These are phyloP conservation scores for Sitobion miscanthi DNA, from an alignment of 1,140 invertebrate species.

Conservation along the genomic window DNA sequence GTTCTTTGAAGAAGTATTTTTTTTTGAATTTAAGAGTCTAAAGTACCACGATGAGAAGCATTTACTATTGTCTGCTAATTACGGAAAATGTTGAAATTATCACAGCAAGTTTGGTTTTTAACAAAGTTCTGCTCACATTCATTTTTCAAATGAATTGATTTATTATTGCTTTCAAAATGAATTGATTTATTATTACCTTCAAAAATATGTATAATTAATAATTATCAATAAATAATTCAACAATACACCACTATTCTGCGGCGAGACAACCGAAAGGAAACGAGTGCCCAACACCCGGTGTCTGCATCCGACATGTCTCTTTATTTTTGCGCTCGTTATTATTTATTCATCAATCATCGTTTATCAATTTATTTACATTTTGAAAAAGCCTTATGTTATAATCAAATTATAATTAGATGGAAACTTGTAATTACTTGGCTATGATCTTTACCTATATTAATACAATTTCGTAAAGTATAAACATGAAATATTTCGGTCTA, in stretches of 20 bases:
- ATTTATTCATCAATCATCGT: neutral
- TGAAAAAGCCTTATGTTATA: neutral
- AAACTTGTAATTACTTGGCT: neutral
- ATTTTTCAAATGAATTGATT: neutral
- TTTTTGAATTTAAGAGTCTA: neutral
- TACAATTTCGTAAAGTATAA: neutral
- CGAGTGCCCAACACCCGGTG: neutral
- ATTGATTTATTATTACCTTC: neutral
- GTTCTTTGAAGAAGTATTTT: neutral
- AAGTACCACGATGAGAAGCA: neutral
- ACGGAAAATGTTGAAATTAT: neutral
- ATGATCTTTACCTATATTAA: neutral
- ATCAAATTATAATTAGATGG: neutral
- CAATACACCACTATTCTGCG: neutral
- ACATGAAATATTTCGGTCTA: neutral
- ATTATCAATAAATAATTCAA: neutral
- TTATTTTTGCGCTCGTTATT: neutral
- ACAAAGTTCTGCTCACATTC: neutral
- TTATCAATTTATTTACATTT: neutral
- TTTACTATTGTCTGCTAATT: neutral
- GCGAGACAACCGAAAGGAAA: neutral
- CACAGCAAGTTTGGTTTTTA: neutral
- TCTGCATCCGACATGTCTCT: neutral
- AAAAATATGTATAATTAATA: neutral
- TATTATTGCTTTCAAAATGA: neutral